These are phyloP conservation scores for Lasioglossum oenotherae DNA, from an alignment of 2,888 invertebrate genomes.

Conservation along the genomic window DNA sequence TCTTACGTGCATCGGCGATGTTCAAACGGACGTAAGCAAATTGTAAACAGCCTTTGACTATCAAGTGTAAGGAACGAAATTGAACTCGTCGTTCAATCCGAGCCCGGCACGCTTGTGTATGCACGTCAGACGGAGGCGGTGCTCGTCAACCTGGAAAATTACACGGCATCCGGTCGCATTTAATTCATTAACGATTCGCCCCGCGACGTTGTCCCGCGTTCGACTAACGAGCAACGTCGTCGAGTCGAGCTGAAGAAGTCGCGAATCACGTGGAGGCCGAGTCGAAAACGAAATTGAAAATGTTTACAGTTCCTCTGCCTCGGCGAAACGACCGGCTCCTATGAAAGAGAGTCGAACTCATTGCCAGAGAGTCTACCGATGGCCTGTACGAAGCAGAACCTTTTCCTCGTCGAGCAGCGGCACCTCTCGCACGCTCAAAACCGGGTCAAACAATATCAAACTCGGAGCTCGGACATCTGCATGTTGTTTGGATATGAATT, in stretches of 20 bases:
- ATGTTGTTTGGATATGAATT: neutral
- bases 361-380: neutral
- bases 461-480: neutral
- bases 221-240: constrained; percentile 32
- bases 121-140: neutral
- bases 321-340: neutral
- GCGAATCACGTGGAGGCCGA: neutral
- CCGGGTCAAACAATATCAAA: neutral
- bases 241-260: too few relatives aligned
- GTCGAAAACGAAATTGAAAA: neutral
- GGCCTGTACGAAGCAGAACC: neutral
- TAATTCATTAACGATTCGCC: constrained; percentile 44
- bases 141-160: constrained; percentile 51
- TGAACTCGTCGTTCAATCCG: constrained; percentile 35
- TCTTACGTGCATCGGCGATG: constrained; percentile 39
- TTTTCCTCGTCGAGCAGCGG: neutral
- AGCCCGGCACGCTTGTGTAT: neutral
- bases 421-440: neutral
- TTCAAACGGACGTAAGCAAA: constrained; percentile 60
- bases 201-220: constrained; percentile 21
- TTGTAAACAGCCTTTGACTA: constrained; percentile 65
- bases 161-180: constrained; percentile 31
- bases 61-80: constrained; percentile 56
- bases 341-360: too few relatives aligned
- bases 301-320: neutral